phyloP scores from a whole-genome alignment of 2,797 vertebrate genomes.

The Pygocentrus nattereri region DNA sequence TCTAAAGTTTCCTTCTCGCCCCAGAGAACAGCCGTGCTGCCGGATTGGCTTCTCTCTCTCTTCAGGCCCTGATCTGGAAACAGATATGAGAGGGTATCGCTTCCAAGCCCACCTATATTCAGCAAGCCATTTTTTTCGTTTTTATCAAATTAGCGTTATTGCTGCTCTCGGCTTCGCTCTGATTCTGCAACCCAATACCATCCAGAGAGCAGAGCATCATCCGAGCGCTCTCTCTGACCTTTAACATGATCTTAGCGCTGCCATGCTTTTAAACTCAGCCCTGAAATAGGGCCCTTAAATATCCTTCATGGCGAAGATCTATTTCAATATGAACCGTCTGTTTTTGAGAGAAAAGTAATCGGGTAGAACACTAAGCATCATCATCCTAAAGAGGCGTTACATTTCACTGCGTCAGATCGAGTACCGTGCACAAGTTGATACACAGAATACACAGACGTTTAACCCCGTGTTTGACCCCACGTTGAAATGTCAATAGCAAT shows the following conservation, averaged over 20 bases:
- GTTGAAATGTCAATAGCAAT: background rate
- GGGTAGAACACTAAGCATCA: background rate
- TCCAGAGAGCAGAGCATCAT: constrained; percentile 70
- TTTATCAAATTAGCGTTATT: constrained; percentile 84
- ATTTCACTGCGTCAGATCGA: background rate
- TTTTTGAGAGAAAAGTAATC: background rate
- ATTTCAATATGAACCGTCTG: background rate
- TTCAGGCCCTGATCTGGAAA: constrained; percentile 72
- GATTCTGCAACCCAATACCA: constrained; percentile 76
- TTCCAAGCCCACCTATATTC: constrained; percentile 78
- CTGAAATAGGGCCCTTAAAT: background rate
- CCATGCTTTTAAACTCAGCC: background rate
- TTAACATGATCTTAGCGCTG: background rate
- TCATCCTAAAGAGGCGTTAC: no score
- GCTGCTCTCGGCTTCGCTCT: constrained; percentile 77
- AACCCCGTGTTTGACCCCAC: background rate
- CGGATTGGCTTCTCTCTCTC: constrained; percentile 75
- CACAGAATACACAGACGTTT: no score
- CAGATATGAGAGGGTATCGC: constrained; percentile 75
- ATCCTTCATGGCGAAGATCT: background rate
- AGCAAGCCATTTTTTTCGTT: constrained; percentile 76
- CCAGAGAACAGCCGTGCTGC: constrained; percentile 65
- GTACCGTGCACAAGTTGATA: background rate
- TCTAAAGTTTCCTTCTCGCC: constrained; percentile 51
- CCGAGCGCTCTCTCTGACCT: constrained; percentile 30